Evolutionary conservation across 2,113 vertebrate genomes (phyloP), one percentile per base, ranked within the genome.

Genomic region (Brevimyrus niger): DNA sequence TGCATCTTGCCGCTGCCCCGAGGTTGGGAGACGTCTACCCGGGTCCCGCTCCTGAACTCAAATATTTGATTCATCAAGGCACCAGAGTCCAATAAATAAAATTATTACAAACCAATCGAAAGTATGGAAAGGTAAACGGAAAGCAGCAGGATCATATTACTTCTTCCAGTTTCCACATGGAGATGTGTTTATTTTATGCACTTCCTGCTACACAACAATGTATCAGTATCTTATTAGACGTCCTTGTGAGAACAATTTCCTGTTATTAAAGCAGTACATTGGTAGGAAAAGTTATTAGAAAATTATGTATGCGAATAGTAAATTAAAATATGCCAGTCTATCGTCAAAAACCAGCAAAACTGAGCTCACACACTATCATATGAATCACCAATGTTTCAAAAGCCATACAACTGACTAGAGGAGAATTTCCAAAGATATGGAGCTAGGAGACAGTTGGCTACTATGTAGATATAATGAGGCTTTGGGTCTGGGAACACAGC

Each of bases 11-110:
- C 17, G 76, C 42, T 8, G 23, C 8, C 73, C 35, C 51, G 65
- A 15, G 6, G 48, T 51, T 44, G 76, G 83, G 82, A 80, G 90
- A 91, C 89, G 91, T 91, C 90, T 90, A 87, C 88, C 42, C 53
- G 8, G 19, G 55, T 2, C n/a, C 76, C 19, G 19, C 13, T 44
- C 35, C 7, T 38, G 11, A 31, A 69, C 3, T 87, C 17, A 58
- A 31, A 5, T 87, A 87, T 65, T 27, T 65, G 21, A 27, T n/a
- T 23, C 27, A 87, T 31, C 48, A 38, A 27, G 84, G 84, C 38
- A 82, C 3, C n/a, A 11, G 55, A 61, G n/a, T 31, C 27, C 61
- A 69, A 69, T 69, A 69, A 69, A 69, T 4, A 13, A 31, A 31
- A 69, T 65, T 65, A 65, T n/a, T 31, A 31, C 3, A 69, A 65